Percentiles rank a stretch among this genome's conserved stretches.
Evolutionary conservation across 2,888 invertebrate species (phyloP).

Genomic region (Latrodectus hesperus): DNA sequence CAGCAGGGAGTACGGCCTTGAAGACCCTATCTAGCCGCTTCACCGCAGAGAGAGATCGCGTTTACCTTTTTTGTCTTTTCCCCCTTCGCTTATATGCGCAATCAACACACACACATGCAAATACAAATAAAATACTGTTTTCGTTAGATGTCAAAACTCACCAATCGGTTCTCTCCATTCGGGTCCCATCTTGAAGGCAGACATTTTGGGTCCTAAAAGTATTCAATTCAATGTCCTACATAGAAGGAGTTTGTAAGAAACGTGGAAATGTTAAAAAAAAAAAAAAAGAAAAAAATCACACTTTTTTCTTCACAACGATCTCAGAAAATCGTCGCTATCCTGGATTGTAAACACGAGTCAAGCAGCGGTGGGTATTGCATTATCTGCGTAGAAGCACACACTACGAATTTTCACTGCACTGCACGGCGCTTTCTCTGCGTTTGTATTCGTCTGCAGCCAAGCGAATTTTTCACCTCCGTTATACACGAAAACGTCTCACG

Average conservation of each 20-base stretch:
- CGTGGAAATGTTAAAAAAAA: not conserved
- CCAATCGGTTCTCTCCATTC: constrained; percentile 64
- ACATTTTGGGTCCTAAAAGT: constrained; percentile 32
- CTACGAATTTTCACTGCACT: constrained; percentile 1
- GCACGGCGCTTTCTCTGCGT: constrained; percentile 6
- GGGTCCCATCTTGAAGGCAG: constrained; percentile 62
- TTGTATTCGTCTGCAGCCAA: constrained; percentile 12
- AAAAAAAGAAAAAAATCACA: not conserved
- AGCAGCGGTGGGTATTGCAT: constrained; percentile 16
- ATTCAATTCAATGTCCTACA: constrained; percentile 19
- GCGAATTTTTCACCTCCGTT: constrained; percentile 31
- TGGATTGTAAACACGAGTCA: constrained; percentile 42
- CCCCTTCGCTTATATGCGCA: constrained; percentile 19
- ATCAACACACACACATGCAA: not conserved
- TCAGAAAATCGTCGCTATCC: constrained; percentile 8
- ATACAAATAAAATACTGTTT: not conserved
- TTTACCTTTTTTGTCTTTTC: constrained; percentile 8
- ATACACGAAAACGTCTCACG: constrained; percentile 55
- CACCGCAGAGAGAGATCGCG: constrained; percentile 16
- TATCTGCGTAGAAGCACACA: not conserved
- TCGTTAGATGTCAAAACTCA: constrained; percentile 27
- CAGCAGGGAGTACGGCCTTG: constrained; percentile 43
- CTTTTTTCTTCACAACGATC: constrained; percentile 10
- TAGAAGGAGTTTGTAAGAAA: not conserved
- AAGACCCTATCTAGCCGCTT: constrained; percentile 10